Evolutionary conservation across 2,888 invertebrate genomes (phyloP).

Genomic region (Halictus quadricinctus): DNA sequence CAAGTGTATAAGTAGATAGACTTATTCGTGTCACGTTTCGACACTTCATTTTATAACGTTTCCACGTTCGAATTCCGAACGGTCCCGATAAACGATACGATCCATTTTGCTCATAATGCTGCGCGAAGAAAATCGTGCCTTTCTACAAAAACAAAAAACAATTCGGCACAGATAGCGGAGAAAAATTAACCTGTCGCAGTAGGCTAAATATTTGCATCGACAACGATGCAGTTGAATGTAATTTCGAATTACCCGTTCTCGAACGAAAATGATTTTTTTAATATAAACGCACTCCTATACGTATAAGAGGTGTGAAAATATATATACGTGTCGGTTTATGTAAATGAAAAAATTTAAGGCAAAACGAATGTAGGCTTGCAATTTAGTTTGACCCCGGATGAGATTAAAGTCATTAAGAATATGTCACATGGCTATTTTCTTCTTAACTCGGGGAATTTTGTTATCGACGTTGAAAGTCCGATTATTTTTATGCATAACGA

Average conservation of each 20-base stretch:
- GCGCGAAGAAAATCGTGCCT: background rate
- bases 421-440: constrained; percentile 29
- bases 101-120: background rate
- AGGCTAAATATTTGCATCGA: background rate
- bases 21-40: constrained; percentile 57
- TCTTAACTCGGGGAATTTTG: background rate
- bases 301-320: background rate
- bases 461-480: background rate
- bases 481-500: background rate
- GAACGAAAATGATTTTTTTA: background rate
- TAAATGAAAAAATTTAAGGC: background rate
- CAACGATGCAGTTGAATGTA: background rate
- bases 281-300: background rate
- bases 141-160: background rate
- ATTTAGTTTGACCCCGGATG: background rate
- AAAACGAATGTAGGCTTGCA: background rate
- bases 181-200: background rate
- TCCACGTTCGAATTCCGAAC: constrained; percentile 66
- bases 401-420: constrained; percentile 18
- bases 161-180: background rate
- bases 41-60: constrained; percentile 50
- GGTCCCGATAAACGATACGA: constrained; percentile 35
- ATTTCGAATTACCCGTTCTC: background rate
- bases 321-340: background rate
- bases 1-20: background rate